These are phyloP conservation scores for Tipula vernalis DNA, from an alignment of 2,888 invertebrate genomes.

Conservation along the genomic window DNA sequence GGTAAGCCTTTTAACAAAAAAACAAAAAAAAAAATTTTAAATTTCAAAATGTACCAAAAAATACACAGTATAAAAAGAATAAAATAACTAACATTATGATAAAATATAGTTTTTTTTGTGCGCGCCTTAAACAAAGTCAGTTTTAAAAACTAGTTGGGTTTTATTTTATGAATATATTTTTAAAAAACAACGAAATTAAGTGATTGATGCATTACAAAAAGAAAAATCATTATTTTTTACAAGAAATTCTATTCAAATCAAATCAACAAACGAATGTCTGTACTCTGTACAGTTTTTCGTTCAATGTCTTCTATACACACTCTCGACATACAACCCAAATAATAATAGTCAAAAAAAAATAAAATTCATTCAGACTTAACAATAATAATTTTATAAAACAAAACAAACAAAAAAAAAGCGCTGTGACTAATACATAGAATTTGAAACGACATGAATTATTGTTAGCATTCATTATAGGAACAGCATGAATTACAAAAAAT, in stretches of 20 bases:
- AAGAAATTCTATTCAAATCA: not conserved
- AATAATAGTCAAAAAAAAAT: not conserved
- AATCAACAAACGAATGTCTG: not conserved
- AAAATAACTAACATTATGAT: not conserved
- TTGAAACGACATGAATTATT: not conserved
- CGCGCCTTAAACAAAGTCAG: not conserved
- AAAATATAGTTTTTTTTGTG: not conserved
- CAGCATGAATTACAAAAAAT: not conserved
- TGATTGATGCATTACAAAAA: not conserved
- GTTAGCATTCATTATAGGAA: not conserved
- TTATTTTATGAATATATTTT: not conserved
- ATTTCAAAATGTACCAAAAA: not conserved
- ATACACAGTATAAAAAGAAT: not conserved
- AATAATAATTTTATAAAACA: not conserved
- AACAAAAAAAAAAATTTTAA: not conserved
- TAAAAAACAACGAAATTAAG: not conserved
- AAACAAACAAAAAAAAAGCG: not conserved
- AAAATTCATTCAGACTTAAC: not conserved
- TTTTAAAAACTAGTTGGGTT: not conserved
- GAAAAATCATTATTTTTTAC: not conserved
- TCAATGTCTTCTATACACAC: not conserved
- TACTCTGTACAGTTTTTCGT: not conserved
- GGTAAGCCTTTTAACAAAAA: not conserved
- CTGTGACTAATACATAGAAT: not conserved
- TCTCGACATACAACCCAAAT: not conserved